Conservation (phyloP, 2,888 invertebrate genomes). For the Amblyjoppa proteus region DNA sequence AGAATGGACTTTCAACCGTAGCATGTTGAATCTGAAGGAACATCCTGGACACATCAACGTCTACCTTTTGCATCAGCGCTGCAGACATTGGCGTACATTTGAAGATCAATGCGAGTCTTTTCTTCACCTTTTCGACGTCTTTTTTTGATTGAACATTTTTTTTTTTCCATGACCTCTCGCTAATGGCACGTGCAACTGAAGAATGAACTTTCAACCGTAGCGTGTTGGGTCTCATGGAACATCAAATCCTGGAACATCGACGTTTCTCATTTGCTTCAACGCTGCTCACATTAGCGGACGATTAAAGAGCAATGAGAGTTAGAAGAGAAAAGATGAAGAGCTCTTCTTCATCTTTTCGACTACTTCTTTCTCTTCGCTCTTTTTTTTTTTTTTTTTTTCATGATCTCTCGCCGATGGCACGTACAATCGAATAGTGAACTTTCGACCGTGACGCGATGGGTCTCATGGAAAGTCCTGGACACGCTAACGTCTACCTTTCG, state of each 20-base stretch:
- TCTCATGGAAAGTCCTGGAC: conserved; percentile 54
- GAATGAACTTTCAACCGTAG: conserved; percentile 75
- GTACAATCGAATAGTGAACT: conserved; percentile 73
- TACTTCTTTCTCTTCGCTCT: conserved; percentile 8
- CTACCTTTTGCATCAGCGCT: background rate
- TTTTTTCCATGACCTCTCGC: conserved; percentile 34
- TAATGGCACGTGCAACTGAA: conserved; percentile 68
- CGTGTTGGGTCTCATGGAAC: conserved; percentile 51
- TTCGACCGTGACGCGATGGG: conserved; percentile 70
- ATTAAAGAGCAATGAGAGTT: conserved; percentile 38
- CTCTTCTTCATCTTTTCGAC: too few species aligned
- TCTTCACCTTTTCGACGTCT: conserved; percentile 3
- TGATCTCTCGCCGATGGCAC: conserved; percentile 47
- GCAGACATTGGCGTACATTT: conserved; percentile 27
- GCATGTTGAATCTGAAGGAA: conserved; percentile 49
- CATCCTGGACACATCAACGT: conserved; percentile 21
- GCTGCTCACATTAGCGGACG: conserved; percentile 22
- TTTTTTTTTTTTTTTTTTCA: conserved; percentile 36
- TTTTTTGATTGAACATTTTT: conserved; percentile 27
- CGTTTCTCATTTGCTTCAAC: background rate
- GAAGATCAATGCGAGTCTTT: conserved; percentile 33
- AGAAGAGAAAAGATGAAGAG: too few species aligned
- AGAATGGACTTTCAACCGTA: conserved; percentile 75
- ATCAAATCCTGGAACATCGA: conserved; percentile 43
- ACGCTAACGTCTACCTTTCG: background rate